These are phyloP conservation scores for Plestiodon gilberti DNA, from an alignment of 2,113 vertebrate genomes.

Conservation along the genomic window DNA sequence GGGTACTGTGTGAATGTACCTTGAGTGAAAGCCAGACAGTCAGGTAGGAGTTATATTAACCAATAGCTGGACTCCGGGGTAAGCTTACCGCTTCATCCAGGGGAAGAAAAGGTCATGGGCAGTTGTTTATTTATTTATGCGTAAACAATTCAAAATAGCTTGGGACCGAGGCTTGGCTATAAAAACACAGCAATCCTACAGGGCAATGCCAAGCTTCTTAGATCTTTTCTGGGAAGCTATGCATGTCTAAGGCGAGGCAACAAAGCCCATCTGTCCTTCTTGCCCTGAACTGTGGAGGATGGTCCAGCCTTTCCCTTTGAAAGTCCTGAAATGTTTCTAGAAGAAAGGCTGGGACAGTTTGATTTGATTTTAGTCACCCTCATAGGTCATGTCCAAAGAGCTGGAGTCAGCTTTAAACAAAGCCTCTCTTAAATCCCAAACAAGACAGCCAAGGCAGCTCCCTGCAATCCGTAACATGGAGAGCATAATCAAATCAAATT, in stretches of 20 bases:
- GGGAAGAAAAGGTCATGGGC: neutral
- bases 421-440: constrained; percentile 5
- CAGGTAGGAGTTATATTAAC: neutral
- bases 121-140: neutral
- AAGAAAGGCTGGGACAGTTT: constrained; percentile 13
- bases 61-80: neutral
- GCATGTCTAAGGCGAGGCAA: neutral
- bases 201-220: neutral
- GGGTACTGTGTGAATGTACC: neutral
- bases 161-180: neutral
- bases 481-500: constrained; percentile 28
- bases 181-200: neutral
- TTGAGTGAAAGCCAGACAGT: neutral
- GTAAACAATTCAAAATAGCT: constrained; percentile 15
- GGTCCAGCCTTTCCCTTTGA: neutral
- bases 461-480: constrained; percentile 15
- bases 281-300: neutral
- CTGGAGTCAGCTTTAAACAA: constrained; percentile 33
- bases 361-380: neutral
- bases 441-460: constrained; percentile 13
- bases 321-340: neutral
- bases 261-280: constrained; percentile 7
- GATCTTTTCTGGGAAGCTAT: constrained; percentile 12
- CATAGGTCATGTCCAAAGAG: constrained; percentile 15
- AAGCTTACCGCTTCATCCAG: neutral